Evolutionary conservation across 2,888 invertebrate species (phyloP), one percentile per base, ranked within the genome.

Genomic region (Arge pagana): DNA sequence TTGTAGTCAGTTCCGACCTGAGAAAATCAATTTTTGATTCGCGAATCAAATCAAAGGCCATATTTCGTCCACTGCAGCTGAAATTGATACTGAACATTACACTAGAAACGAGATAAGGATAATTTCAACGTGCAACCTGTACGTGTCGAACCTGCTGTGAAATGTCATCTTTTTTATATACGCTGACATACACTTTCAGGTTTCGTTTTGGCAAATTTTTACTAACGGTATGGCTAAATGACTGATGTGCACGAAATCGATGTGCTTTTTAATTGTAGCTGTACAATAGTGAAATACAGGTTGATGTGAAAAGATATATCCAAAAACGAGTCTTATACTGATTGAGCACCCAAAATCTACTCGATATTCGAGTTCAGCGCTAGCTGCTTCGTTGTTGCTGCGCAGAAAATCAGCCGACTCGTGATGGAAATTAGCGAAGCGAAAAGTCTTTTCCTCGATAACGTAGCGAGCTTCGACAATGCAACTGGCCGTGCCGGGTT

Each of bases 231-330:
- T 43, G 16, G 33, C 35, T 45, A 13, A 45, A 45, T 18, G 45
- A 45, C 45, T 45, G 45, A 45, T 11, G 11, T 45, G 33, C 45
- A 35, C 45, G 24, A 33, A 21, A 26, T 11, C 21, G 45, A 16
- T 35, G 35, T 45, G 45, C 45, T 45, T 45, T 33, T 33, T 26
- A 10, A 16, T 33, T 45, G 33, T 45, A 45, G 33, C 16, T 45
- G 33, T 45, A 45, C 33, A 23, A 45, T 45, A 35, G 33, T 35
- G 31, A 35, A 45, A 45, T 35, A 45, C 33, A 45, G 45, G 45
- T 45, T 21, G 24, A 24, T 45, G 33, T 45, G 45, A 35, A 33
- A 10, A 24, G 45, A 35, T 16, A 33, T 45, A 23, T 45, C 13
- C 15, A 33, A n/a, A 3, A 35, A 35, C 10, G 23, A 45, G n/a